phyloP scores from a whole-genome alignment of 2,797 vertebrate genomes.

The Coregonus ussuriensis region DNA sequence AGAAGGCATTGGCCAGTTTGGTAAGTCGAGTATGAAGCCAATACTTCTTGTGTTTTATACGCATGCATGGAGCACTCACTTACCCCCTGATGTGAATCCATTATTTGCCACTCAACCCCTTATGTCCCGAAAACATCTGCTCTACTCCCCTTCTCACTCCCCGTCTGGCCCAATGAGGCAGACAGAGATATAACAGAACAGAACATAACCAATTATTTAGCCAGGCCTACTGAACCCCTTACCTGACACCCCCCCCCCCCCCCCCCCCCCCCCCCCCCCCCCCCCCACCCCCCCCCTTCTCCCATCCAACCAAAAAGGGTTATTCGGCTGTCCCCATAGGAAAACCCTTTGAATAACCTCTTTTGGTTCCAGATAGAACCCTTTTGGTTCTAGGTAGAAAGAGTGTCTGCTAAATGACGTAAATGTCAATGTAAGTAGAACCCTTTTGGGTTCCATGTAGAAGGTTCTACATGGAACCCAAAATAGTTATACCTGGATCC shows the following conservation, averaged over 20 bases:
- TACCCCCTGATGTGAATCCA: slow-evolving; percentile 23
- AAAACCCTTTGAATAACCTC: slow-evolving; percentile 7
- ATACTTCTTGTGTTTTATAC: not conserved
- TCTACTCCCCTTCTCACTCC: slow-evolving; percentile 8
- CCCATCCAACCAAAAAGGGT: slow-evolving; percentile 2
- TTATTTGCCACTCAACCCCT: slow-evolving; percentile 27
- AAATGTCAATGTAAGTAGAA: too few species aligned
- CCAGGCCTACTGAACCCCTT: not conserved
- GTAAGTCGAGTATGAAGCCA: slow-evolving; percentile 20
- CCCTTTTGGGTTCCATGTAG: too few species aligned
- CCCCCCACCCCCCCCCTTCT: too few species aligned
- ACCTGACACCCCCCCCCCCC: slow-evolving; percentile 19
- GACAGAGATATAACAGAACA: not conserved
- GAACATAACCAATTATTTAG: not conserved
- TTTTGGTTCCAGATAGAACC: too few species aligned
- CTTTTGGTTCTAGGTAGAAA: too few species aligned
- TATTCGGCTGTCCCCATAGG: slow-evolving; percentile 1
- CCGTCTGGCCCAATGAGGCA: not conserved
- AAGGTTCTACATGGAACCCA: too few species aligned
- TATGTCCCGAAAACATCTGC: slow-evolving; percentile 15
- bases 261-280: too few species aligned
- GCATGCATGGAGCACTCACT: too few species aligned
- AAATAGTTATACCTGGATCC: too few species aligned
- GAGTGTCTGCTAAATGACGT: too few species aligned
- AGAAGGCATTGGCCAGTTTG: not conserved